A percentile compares a stretch with the other conserved stretches of the same genome.
Conservation (phyloP, 23 tunicate species). For the Phallusia fumigata region DNA sequence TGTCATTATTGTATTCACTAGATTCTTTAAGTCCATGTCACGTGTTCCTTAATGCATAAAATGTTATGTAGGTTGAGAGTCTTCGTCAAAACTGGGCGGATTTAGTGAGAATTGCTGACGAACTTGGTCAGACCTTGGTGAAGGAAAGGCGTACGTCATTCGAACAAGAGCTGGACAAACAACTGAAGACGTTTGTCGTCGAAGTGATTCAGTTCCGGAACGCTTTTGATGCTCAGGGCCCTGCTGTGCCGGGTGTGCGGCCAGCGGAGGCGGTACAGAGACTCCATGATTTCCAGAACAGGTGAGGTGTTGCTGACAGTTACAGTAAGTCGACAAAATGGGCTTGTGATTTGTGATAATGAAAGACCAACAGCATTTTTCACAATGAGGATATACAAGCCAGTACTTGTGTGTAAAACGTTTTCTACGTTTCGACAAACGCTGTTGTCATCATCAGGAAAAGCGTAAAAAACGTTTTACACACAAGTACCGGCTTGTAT, state of each 20-base stretch:
- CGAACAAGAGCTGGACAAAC: conserved; percentile 95
- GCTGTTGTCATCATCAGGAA: too few relatives aligned
- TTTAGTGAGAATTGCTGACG: conserved; percentile 64
- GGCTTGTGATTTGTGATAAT: too few relatives aligned
- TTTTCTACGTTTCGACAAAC: too few relatives aligned
- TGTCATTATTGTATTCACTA: too few relatives aligned
- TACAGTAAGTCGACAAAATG: too few relatives aligned
- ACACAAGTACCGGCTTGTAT: too few relatives aligned
- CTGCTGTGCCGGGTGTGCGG: conserved; percentile 80
- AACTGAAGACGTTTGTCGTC: conserved; percentile 87
- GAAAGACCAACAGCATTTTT: too few relatives aligned
- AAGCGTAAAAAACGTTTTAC: too few relatives aligned
- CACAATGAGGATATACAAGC: too few relatives aligned
- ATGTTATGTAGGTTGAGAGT: conserved; percentile 51
- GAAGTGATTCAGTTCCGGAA: conserved; percentile 89
- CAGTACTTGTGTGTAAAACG: too few relatives aligned
- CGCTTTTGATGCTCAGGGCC: conserved; percentile 91
- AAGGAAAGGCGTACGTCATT: conserved; percentile 82
- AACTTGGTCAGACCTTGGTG: conserved; percentile 66
- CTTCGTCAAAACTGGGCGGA: conserved; percentile 89
- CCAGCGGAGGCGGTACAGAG: conserved; percentile 88
- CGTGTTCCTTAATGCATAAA: too few relatives aligned
- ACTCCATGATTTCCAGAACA: conserved; percentile 83
- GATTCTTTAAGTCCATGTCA: too few relatives aligned
- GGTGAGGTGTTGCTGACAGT: conserved; percentile 16